Base-by-base conservation (phyloP, 2,888 invertebrate genomes). In the Sarcophaga rosellei region DNA sequence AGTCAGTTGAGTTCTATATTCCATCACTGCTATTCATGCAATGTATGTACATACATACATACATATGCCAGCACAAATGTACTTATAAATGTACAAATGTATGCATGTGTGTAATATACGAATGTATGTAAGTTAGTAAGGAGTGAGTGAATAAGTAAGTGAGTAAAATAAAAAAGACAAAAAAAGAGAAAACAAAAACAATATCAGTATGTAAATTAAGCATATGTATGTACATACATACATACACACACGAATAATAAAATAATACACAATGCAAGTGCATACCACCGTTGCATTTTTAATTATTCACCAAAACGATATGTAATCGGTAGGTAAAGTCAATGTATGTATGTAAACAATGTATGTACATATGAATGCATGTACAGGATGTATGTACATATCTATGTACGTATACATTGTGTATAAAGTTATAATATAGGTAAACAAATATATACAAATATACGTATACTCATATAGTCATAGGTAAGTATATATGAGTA, bases 271-370 rank as follows among this genome's bases (percentile, higher is more conserved):
- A 81, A 59, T 81, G 81, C 81, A 85, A 85, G 85, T 81, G 81
- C 63, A 81, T 77, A 74, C 81, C 81, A 85, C 69, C 77, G 77
- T 78, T 85, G 81, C 72, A 85, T 81, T 85, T 85, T 85, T 85
- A 81, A 85, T 85, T 85, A 85, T 81, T 81, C 81, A 81, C 74
- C 68, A 85, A 47, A 81, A 78, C 74, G 85, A 81, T 53, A 74
- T 81, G 85, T 81, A 85, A 85, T 81, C 85, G 77, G 66, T 85
- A 85, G 85, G 84, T 77, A 81, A 85, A 85, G 68, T 85, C 47
- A 81, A 81, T 20, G 66, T 66, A 23, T 63, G 23, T 63, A 63
- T 53, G 53, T 53, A 53, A 15, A 17, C 53, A 53, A 53, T 35
- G 44, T 15, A 53, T 35, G 44, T 15, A n/a, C 4, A 53, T 53